These are phyloP conservation scores for Drosophila grimshawi DNA, from an alignment of 1,140 invertebrate species.

Conservation along the genomic window DNA sequence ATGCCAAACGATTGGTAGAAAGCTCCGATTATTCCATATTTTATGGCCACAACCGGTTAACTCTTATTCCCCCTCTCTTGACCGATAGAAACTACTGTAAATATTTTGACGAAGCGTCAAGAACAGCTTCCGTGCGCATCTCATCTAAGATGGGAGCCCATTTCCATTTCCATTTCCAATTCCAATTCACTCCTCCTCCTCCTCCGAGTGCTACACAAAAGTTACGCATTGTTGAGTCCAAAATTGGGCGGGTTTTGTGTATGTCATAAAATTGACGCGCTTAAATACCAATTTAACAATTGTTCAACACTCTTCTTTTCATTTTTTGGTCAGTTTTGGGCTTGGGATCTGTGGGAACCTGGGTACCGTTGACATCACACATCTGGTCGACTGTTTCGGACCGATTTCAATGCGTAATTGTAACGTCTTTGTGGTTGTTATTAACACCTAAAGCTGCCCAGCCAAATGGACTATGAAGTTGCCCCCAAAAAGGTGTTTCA, in stretches of 20 bases:
- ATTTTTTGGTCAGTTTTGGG: background rate
- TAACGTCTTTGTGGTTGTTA: slow-evolving; percentile 80
- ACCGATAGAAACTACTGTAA: slow-evolving; percentile 3
- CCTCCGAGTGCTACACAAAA: slow-evolving; percentile 50
- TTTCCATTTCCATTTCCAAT: slow-evolving; percentile 61
- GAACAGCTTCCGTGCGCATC: slow-evolving; percentile 66
- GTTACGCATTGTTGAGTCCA: slow-evolving; percentile 52
- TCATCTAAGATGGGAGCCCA: slow-evolving; percentile 45
- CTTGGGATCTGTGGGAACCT: slow-evolving; percentile 66
- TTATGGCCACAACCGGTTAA: slow-evolving; percentile 61
- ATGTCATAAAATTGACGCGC: slow-evolving; percentile 63
- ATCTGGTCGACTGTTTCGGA: slow-evolving; percentile 32
- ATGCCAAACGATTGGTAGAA: slow-evolving; percentile 26
- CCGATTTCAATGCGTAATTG: slow-evolving; percentile 82
- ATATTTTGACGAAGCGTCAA: slow-evolving; percentile 38
- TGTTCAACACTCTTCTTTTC: slow-evolving; percentile 54
- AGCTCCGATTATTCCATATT: slow-evolving; percentile 64
- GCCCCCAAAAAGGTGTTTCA: slow-evolving; percentile 65
- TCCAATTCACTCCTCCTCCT: no score
- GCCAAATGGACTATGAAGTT: slow-evolving; percentile 79
- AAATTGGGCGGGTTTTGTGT: slow-evolving; percentile 26
- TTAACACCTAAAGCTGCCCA: slow-evolving; percentile 64
- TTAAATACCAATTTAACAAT: slow-evolving; percentile 74
- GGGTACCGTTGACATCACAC: slow-evolving; percentile 71
- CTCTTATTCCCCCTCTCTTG: background rate